phyloP scores from a whole-genome alignment of 37 sponge, comb jelly and placozoan species.

The Axinella damicornis region DNA sequence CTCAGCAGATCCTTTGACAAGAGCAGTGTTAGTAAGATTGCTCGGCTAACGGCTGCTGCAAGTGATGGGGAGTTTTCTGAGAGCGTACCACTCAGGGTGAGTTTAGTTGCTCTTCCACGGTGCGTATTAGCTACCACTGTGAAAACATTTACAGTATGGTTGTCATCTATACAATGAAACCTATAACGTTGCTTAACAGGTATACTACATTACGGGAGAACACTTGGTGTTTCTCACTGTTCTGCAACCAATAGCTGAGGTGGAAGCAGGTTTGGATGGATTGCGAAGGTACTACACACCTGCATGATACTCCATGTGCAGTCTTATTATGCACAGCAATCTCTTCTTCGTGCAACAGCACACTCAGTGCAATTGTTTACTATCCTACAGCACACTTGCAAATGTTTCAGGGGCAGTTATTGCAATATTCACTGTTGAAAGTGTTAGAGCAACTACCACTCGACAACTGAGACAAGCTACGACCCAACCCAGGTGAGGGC shows the following conservation, averaged over 20 bases:
- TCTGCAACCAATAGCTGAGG: neutral
- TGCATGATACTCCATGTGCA: too few species aligned
- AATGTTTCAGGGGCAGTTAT: neutral
- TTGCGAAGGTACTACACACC: neutral
- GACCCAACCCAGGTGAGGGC: too few species aligned
- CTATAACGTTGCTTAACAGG: neutral
- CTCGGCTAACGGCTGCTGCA: neutral
- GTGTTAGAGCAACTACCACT: too few species aligned
- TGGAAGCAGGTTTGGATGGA: neutral
- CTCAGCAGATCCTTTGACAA: neutral
- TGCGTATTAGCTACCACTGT: too few species aligned
- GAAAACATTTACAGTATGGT: too few species aligned
- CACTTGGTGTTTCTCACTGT: constrained; percentile 16
- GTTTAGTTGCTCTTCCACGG: too few species aligned
- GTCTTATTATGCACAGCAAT: too few species aligned
- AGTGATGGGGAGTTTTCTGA: neutral
- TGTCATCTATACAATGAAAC: too few species aligned
- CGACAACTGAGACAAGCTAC: too few species aligned
- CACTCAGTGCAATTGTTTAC: neutral
- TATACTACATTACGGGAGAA: neutral
- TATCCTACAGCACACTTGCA: neutral
- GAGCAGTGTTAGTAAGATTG: neutral
- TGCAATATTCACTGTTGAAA: neutral
- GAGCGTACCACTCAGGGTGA: neutral
- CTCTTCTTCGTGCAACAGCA: too few species aligned